Evolutionary conservation across 1,140 invertebrate genomes (phyloP).

Genomic region (Pseudomyrmex cubaensis): DNA sequence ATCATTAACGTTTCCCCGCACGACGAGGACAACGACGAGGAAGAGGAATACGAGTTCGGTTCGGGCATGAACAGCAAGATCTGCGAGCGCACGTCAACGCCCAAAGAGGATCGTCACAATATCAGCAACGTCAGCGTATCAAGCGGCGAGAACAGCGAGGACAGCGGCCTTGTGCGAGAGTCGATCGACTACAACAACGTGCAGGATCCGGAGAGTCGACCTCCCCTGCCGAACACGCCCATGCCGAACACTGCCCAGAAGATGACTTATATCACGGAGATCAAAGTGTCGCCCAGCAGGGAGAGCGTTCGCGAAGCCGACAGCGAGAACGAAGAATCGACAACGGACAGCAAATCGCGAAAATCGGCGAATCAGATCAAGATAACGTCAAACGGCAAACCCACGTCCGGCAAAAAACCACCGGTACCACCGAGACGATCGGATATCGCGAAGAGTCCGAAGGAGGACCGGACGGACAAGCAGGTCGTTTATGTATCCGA

Average conservation of each 20-base stretch:
- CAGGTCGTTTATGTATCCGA: conserved; percentile 83
- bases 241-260: conserved; percentile 78
- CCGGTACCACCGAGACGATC: conserved; percentile 82
- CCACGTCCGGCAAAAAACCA: conserved; percentile 79
- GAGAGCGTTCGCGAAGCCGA: conserved; percentile 71
- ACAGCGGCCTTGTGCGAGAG: conserved; percentile 80
- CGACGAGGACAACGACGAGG: conserved; percentile 76
- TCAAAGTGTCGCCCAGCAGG: conserved; percentile 81
- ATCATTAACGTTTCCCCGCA: conserved; percentile 72
- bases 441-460: conserved; percentile 76
- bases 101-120: conserved; percentile 66
- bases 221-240: conserved; percentile 82
- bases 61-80: conserved; percentile 78
- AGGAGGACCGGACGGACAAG: conserved; percentile 73
- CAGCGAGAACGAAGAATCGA: conserved; percentile 71
- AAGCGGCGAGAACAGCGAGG: conserved; percentile 82
- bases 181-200: conserved; percentile 73
- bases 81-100: conserved; percentile 68
- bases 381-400: conserved; percentile 81
- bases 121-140: conserved; percentile 83
- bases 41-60: conserved; percentile 80
- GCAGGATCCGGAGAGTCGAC: conserved; percentile 76
- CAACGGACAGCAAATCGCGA: conserved; percentile 66
- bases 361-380: conserved; percentile 70
- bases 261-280: conserved; percentile 85